Conservation (phyloP, 2,113 vertebrate species). For the Campylomormyrus numenius region DNA sequence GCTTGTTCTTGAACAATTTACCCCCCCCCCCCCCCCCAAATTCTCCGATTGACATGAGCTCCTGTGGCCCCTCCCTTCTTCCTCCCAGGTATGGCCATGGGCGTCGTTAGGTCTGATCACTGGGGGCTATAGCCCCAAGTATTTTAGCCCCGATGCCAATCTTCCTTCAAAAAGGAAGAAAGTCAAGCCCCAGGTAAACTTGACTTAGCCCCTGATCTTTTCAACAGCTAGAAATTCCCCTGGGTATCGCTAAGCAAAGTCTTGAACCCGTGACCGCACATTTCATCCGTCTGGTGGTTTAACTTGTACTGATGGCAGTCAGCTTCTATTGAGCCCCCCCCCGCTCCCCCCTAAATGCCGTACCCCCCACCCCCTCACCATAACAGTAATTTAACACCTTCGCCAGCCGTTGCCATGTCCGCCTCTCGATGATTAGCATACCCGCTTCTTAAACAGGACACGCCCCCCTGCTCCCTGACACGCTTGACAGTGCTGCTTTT, state of each 20-base stretch:
- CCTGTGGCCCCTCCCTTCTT: conserved; percentile 19
- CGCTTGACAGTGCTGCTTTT: not conserved
- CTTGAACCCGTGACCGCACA: conserved; percentile 57
- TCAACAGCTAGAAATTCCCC: conserved; percentile 2
- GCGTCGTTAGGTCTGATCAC: too few relatives aligned
- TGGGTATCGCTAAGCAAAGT: conserved; percentile 71
- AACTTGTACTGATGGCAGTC: conserved; percentile 19
- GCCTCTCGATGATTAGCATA: not conserved
- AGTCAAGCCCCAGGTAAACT: too few relatives aligned
- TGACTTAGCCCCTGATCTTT: too few relatives aligned
- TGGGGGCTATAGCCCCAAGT: too few relatives aligned
- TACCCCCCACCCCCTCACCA: not conserved
- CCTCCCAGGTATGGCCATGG: not conserved
- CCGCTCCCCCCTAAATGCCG: not conserved
- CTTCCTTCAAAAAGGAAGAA: too few relatives aligned
- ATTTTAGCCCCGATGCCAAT: too few relatives aligned
- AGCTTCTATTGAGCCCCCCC: conserved; percentile 4
- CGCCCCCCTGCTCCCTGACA: not conserved
- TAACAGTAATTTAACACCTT: conserved; percentile 30
- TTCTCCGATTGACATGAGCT: conserved; percentile 27
- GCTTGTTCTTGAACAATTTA: not conserved
- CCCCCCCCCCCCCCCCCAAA: not conserved
- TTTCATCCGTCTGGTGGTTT: conserved; percentile 88
- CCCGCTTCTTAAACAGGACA: not conserved
- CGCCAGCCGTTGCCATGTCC: not conserved